These are phyloP conservation scores for Drosophila fulvimacula DNA, from an alignment of 2,888 invertebrate species.

Conservation along the genomic window DNA sequence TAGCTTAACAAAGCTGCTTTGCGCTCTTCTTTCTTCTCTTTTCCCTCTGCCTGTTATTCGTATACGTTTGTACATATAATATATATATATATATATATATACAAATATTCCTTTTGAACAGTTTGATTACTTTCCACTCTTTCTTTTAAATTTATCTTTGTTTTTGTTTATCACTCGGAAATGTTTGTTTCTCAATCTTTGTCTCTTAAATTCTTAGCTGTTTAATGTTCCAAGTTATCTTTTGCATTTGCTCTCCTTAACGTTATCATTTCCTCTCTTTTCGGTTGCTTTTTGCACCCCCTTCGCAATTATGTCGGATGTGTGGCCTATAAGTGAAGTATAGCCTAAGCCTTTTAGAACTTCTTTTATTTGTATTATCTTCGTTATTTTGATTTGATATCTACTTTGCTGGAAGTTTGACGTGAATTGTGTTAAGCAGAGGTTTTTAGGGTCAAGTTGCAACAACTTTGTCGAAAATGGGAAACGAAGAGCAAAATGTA, in stretches of 20 bases:
- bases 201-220: neutral
- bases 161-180: neutral
- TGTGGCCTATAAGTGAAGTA: neutral
- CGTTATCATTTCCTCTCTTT: neutral
- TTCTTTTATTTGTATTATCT: neutral
- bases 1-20: no score
- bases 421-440: neutral
- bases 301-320: neutral
- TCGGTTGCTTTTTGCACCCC: neutral
- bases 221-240: neutral
- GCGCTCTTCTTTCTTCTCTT: no score
- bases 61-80: neutral
- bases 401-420: neutral
- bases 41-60: no score
- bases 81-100: neutral
- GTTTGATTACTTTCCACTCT: neutral
- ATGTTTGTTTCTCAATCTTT: neutral
- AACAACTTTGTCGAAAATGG: conserved; percentile 12
- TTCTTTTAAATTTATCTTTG: neutral
- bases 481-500: conserved; percentile 30
- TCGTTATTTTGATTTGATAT: neutral
- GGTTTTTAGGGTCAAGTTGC: conserved; percentile 11
- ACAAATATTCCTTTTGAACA: neutral
- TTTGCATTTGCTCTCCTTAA: neutral
- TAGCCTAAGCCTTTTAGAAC: neutral